These are phyloP conservation scores for Notothenia coriiceps DNA, from an alignment of 2,113 vertebrate genomes.

Conservation along the genomic window DNA sequence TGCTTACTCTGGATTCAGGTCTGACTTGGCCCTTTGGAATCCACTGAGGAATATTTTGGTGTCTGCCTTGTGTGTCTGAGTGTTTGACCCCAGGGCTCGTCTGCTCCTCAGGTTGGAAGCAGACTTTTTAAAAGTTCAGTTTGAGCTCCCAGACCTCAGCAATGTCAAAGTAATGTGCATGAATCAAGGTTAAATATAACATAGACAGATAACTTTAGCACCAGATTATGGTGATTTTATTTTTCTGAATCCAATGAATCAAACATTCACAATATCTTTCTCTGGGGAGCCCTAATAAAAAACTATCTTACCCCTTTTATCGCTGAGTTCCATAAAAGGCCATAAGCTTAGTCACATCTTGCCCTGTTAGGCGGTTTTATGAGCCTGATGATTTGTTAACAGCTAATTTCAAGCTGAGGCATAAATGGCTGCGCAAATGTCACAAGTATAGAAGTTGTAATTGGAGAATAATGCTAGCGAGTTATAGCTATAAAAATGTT, in stretches of 20 bases:
- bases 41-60: slow-evolving; percentile 35
- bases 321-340: slow-evolving; percentile 24
- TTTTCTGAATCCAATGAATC: slow-evolving; percentile 25
- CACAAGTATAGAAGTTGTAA: slow-evolving; percentile 66
- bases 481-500: slow-evolving; percentile 59
- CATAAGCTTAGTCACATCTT: slow-evolving; percentile 46
- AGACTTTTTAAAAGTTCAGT: slow-evolving; percentile 44
- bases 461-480: slow-evolving; percentile 65
- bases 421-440: slow-evolving; percentile 59
- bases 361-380: slow-evolving; percentile 58
- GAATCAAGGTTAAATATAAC: slow-evolving; percentile 25
- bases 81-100: slow-evolving; percentile 54
- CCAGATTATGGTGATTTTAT: neutral
- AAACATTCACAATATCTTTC: slow-evolving; percentile 3
- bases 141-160: slow-evolving; percentile 19
- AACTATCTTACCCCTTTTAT: slow-evolving; percentile 30
- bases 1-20: slow-evolving; percentile 52
- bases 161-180: slow-evolving; percentile 23
- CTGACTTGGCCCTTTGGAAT: slow-evolving; percentile 30
- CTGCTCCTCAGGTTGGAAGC: slow-evolving; percentile 39
- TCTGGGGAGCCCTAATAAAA: slow-evolving; percentile 18
- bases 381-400: slow-evolving; percentile 65
- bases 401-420: slow-evolving; percentile 63
- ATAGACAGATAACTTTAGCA: neutral
- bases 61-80: slow-evolving; percentile 57